Base-by-base conservation (phyloP, 1,140 invertebrate species). In the Aphidius ervi region DNA sequence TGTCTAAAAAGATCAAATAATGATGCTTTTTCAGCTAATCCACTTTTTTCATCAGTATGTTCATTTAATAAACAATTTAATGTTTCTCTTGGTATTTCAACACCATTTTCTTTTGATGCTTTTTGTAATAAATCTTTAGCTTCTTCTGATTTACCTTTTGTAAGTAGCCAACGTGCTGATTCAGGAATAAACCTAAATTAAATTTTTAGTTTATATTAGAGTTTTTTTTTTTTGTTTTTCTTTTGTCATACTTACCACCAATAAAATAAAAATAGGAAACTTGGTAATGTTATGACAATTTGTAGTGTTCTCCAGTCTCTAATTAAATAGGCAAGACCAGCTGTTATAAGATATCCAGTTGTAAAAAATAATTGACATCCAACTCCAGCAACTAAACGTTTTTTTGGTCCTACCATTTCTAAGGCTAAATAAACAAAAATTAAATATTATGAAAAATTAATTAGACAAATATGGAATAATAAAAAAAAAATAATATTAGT, bases 361-460 rank as follows among this genome's bases (percentile, higher is more conserved):
- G 89, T 89, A 76, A 93, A 94, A 73, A 91, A 91, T 75, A 88
- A 83, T 77, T 90, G 87, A 66, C 85, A 86, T 6, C 88, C 85
- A 48, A 91, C 86, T 10, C 90, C 91, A 54, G 89, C 88, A 48
- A 90, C 81, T 46, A 88, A 82, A 50, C 92, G 82, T 70, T 88
- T 89, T 46, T 82, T 80, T 0, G 89, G 86, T 2, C 90, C 89
- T 10, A 93, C 89, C 85, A 91, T 90, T 79, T 94, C 92, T 72
- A 93, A 82, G 58, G 88, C 91, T 90, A 66, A 46, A 81, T 81
- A 56, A 58, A 62, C 40, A 59, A 59, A 46, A 56, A 64, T 37
- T 5, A 46, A 31, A 47, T 20, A 41, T 16, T 16, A 50, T 50
- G 31, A 23, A 41, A 39, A 53, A 37, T 6, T n/a, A 7, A 6